These are phyloP conservation scores for Pristiophorus japonicus DNA, from an alignment of 2,113 vertebrate genomes.

Conservation along the genomic window DNA sequence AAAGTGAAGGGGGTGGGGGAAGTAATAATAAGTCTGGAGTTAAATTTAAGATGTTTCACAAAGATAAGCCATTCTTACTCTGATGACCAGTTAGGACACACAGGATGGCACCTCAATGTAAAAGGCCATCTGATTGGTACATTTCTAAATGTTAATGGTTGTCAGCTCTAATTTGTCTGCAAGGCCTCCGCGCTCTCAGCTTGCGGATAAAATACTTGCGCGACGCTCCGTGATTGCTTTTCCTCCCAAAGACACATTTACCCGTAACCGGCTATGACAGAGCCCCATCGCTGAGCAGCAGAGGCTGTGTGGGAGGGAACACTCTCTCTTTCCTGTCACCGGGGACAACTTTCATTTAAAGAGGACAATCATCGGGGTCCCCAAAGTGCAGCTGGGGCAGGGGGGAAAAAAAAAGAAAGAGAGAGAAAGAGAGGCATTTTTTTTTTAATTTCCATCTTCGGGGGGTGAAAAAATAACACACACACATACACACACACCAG, in stretches of 20 bases:
- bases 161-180: conserved; percentile 7
- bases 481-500: too few species aligned
- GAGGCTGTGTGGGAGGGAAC: not conserved
- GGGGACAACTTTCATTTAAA: conserved; percentile 16
- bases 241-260: not conserved
- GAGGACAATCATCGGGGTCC: not conserved
- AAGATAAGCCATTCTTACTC: not conserved
- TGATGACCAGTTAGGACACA: not conserved
- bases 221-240: not conserved
- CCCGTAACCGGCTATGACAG: not conserved
- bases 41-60: not conserved
- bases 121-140: not conserved
- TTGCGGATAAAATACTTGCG: not conserved
- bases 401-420: not conserved
- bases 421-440: not conserved
- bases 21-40: not conserved
- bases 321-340: not conserved
- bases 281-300: not conserved
- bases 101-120: not conserved
- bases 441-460: not conserved
- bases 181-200: not conserved
- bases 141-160: not conserved
- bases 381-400: conserved; percentile 17
- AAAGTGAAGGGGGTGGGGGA: not conserved
- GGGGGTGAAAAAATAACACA: not conserved